Evolutionary conservation across 2,888 invertebrate species (phyloP), one percentile per base, ranked within the genome.

Genomic region (Psococerastis gibbosa): DNA sequence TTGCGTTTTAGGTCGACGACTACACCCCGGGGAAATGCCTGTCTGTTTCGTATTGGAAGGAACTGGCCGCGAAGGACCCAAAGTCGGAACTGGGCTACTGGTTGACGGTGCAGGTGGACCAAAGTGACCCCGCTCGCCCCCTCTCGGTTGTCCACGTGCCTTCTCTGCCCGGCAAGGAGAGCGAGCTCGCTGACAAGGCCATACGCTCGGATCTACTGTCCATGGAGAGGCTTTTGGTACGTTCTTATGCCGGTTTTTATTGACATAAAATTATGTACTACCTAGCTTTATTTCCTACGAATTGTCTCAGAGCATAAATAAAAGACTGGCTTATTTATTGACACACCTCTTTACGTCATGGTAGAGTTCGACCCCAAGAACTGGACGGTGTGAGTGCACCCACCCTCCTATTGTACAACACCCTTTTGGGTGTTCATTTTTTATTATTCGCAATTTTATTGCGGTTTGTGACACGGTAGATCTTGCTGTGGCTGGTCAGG

Each of bases 41-140:
- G 15, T 78, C 84, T 9, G 75, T 95, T n/a, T 89, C 91, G 0
- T 95, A 95, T 65, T 95, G 94, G 94, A 80, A 87, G 78, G 73
- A 73, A 58, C 56, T 73, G 46, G 71, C 71, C 2, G 65, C 57
- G 43, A 70, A 69, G 53, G 84, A 85, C 62, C 70, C 80, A 0
- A 76, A 83, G 52, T 84, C 84, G 18, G 88, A 89, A 60, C 65
- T 88, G 17, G 87, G 87, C 3, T 92, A 91, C 61, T 78, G 82
- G 35, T 67, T 95, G 44, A 82, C 84, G 2, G 75, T 95, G 8
- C 85, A 89, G 60, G 84, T 88, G 11, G 91, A 94, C 60, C 71
- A 75, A 11, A 73, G 75, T 52, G 82, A 85, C 60, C 74, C 78
- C 11, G 78, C 78, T 0, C 70, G 80, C 43, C 82, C 87, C 1